A percentile compares a stretch with the other conserved stretches of the same genome.
These are phyloP conservation scores for Macrophya annulata DNA, from an alignment of 2,888 invertebrate genomes.

Conservation along the genomic window DNA sequence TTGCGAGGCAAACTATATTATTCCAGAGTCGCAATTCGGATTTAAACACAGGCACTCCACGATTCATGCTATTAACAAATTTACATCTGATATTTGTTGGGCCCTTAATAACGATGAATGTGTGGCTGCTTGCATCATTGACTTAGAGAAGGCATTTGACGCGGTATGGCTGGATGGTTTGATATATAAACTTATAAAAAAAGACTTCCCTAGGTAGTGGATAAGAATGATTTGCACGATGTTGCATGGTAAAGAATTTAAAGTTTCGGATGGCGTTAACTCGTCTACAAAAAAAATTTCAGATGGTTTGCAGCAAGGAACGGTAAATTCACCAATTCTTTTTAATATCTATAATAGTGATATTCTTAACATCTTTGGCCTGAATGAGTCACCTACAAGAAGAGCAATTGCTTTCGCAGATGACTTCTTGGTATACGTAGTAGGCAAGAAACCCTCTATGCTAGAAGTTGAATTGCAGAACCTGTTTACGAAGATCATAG, in stretches of 20 bases:
- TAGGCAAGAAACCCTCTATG: background rate
- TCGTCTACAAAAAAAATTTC: too few relatives aligned
- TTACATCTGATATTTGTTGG: conserved; percentile 58
- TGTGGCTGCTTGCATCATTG: too few relatives aligned
- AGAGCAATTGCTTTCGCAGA: conserved; percentile 56
- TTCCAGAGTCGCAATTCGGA: conserved; percentile 62
- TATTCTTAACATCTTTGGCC: conserved; percentile 39
- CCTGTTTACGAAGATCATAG: background rate
- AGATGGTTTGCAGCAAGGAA: too few relatives aligned
- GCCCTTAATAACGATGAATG: conserved; percentile 11
- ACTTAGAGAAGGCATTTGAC: too few relatives aligned
- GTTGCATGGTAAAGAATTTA: too few relatives aligned
- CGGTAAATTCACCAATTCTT: conserved; percentile 18
- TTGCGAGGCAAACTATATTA: conserved; percentile 57
- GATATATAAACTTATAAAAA: too few relatives aligned
- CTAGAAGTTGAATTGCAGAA: conserved; percentile 39
- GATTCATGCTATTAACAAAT: conserved; percentile 60
- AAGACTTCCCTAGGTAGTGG: too few relatives aligned
- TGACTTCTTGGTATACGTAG: conserved; percentile 55
- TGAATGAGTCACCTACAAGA: conserved; percentile 36
- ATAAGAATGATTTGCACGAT: too few relatives aligned
- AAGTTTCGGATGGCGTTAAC: too few relatives aligned
- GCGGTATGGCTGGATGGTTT: too few relatives aligned
- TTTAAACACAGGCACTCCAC: conserved; percentile 63
- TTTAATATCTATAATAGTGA: conserved; percentile 58